Evolutionary conservation across 1,140 invertebrate species (phyloP), one percentile per base, ranked within the genome.

Genomic region (Tachypleus tridentatus): DNA sequence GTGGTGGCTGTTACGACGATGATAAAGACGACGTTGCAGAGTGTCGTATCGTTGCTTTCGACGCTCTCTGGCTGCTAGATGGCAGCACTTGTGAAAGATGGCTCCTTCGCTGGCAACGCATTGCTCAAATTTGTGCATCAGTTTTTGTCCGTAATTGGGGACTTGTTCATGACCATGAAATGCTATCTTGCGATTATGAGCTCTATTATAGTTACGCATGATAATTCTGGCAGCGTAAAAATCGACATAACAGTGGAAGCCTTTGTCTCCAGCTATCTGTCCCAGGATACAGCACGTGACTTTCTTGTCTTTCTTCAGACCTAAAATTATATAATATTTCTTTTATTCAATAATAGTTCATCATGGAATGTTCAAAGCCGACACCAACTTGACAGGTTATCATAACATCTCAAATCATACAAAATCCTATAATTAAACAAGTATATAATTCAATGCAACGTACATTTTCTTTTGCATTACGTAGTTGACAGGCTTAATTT

Each of bases 221-320:
- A 65, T n/a, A 7, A 75, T 64, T 6, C 69, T 62, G 4, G 67
- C 63, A 3, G 66, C 63, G 64, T 75, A 75, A 60, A 74, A 74
- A 4, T 69, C 61, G 4, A 70, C 72, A 48, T 70, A 65, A 61
- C 74, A 75, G 58, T 74, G 72, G 66, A 73, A 75, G 10, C 74
- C 74, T 67, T 74, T 75, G 58, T 74, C 68, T 3, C 74, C 74
- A 6, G 74, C 74, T 29, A 75, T 51, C 47, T 65, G 60, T 9
- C 74, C 74, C 48, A 75, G 62, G 64, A 71, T 70, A 62, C 74
- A 75, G 54, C 74, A 75, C 0, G 73, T 68, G 8, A 59, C 57
- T 47, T 71, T 64, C 64, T 70, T 68, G 54, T 58, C 64, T 54
- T 50, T 54, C 5, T n/a, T 64, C 10, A 64, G 48, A 58, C 56